A percentile compares a stretch with the other conserved stretches of the same genome.
These are phyloP conservation scores for Alethe castanea DNA, from an alignment of 2,113 vertebrate genomes.

Conservation along the genomic window DNA sequence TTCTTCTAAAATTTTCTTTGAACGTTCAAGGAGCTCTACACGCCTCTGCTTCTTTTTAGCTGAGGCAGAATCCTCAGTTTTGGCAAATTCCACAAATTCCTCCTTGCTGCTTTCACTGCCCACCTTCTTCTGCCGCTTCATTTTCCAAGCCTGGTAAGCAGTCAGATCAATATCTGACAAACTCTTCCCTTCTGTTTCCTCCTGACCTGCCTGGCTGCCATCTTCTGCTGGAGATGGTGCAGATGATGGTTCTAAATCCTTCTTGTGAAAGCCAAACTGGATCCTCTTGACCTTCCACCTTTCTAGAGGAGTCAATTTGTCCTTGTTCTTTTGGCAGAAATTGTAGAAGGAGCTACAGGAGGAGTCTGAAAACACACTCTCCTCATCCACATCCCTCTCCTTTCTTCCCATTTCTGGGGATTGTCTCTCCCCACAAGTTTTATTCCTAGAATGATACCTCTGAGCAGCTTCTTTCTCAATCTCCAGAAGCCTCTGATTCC, in stretches of 20 bases:
- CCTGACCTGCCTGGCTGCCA: conserved; percentile 20
- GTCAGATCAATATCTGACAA: conserved; percentile 81
- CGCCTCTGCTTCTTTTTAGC: conserved; percentile 85
- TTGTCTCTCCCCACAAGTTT: background rate
- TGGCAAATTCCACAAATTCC: conserved; percentile 83
- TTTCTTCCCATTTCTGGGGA: conserved; percentile 14
- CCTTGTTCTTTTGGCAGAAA: conserved; percentile 92
- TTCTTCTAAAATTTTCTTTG: conserved; percentile 86
- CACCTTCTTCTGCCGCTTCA: conserved; percentile 85
- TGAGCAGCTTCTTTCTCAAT: conserved; percentile 84
- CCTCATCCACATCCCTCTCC: conserved; percentile 75
- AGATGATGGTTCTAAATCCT: conserved; percentile 70
- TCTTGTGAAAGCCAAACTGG: conserved; percentile 95
- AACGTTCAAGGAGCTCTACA: conserved; percentile 87
- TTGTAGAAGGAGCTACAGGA: conserved; percentile 85
- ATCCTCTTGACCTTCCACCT: conserved; percentile 94
- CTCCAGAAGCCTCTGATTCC: conserved; percentile 87
- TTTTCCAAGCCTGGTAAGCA: conserved; percentile 94
- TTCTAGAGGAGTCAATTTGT: conserved; percentile 88
- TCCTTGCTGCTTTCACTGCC: conserved; percentile 82
- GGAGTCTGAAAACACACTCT: conserved; percentile 82
- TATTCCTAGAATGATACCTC: conserved; percentile 61
- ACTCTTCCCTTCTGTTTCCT: conserved; percentile 43
- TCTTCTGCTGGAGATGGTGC: conserved; percentile 47
- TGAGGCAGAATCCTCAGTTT: conserved; percentile 77